A percentile compares a stretch with the other conserved stretches of the same genome.
These are phyloP conservation scores for Chloromyia formosa DNA, from an alignment of 2,888 invertebrate species.

Conservation along the genomic window DNA sequence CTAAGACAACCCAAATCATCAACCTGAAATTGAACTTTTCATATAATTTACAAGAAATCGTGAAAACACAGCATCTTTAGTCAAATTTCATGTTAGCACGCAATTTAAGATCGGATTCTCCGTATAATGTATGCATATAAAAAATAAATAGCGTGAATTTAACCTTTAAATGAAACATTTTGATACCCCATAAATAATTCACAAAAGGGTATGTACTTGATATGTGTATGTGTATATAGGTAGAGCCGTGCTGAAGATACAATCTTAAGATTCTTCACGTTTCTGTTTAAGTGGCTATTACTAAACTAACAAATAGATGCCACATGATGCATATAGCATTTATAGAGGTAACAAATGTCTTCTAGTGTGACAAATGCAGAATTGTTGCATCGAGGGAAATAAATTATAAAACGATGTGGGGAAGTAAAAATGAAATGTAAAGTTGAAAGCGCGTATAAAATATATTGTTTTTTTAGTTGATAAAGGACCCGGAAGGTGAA, in stretches of 20 bases:
- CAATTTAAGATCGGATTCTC: constrained; percentile 2
- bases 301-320: too few relatives aligned
- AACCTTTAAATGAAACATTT: constrained; percentile 14
- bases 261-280: constrained; percentile 1
- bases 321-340: too few relatives aligned
- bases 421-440: too few relatives aligned
- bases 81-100: constrained; percentile 24
- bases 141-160: constrained; percentile 2
- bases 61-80: constrained; percentile 6
- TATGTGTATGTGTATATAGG: background rate
- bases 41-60: constrained; percentile 2
- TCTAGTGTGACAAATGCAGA: too few relatives aligned
- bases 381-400: too few relatives aligned
- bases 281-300: background rate
- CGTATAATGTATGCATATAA: background rate
- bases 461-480: too few relatives aligned
- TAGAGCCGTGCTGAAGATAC: background rate
- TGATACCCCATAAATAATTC: background rate
- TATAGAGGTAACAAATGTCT: too few relatives aligned
- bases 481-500: too few relatives aligned
- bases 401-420: too few relatives aligned
- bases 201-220: background rate
- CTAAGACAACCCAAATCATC: too few relatives aligned
- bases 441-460: too few relatives aligned
- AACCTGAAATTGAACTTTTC: too few relatives aligned